Percentiles rank a stretch among this genome's conserved stretches.
phyloP scores from a whole-genome alignment of 23 tunicate genomes.

The Styela plicata region DNA sequence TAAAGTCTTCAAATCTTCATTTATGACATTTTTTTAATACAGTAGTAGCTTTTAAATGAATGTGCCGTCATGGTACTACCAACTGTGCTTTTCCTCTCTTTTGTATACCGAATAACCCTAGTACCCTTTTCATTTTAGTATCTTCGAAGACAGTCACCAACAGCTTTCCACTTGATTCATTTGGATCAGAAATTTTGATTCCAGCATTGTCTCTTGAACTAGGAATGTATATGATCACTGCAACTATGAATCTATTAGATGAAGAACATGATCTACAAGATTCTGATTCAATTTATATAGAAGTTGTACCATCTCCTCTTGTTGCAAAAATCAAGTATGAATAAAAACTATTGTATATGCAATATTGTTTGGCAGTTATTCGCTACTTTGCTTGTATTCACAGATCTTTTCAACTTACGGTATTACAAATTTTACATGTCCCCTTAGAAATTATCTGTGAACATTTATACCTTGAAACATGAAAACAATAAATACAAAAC shows the following conservation, averaged over 20 bases:
- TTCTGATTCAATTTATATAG: conserved; percentile 56
- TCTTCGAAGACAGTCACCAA: conserved; percentile 12
- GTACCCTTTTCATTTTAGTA: background rate
- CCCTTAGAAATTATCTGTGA: too few species aligned
- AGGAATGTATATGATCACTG: conserved; percentile 67
- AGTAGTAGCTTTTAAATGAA: too few species aligned
- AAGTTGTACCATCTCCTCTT: conserved; percentile 72
- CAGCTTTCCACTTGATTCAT: conserved; percentile 45
- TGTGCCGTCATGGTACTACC: too few species aligned
- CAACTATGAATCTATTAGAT: conserved; percentile 46
- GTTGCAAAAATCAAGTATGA: conserved; percentile 67
- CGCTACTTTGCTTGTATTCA: background rate
- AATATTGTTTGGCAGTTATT: background rate
- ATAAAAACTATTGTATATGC: too few species aligned
- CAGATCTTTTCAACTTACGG: background rate
- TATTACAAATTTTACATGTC: too few species aligned
- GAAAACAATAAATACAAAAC: too few species aligned
- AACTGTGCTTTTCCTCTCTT: too few species aligned
- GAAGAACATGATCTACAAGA: conserved; percentile 59
- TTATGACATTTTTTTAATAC: too few species aligned
- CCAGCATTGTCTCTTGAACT: conserved; percentile 74
- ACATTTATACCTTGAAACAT: too few species aligned
- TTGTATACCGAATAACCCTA: too few species aligned
- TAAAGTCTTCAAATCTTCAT: too few species aligned
- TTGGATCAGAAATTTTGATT: conserved; percentile 76